Evolutionary conservation across 1,140 invertebrate genomes (phyloP).

Genomic region (Penaeus vannamei): DNA sequence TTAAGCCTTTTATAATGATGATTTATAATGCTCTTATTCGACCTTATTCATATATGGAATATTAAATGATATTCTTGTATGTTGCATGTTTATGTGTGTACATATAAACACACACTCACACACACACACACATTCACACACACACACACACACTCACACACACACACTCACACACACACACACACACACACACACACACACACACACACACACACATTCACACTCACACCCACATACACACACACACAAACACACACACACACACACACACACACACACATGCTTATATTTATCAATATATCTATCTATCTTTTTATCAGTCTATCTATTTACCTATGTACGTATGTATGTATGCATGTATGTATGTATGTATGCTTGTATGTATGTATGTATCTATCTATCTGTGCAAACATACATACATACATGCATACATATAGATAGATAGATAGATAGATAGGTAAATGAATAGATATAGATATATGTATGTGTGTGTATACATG

Average conservation of each 20-base stretch:
- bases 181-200: not conserved
- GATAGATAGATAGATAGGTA: too few relatives aligned
- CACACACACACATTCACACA: not conserved
- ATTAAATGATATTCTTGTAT: too few relatives aligned
- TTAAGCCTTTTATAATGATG: too few relatives aligned
- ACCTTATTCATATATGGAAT: too few relatives aligned
- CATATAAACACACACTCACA: not conserved
- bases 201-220: slow-evolving; percentile 2
- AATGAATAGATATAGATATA: slow-evolving; percentile 26
- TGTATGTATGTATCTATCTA: not conserved
- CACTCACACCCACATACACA: too few relatives aligned
- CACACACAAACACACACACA: too few relatives aligned
- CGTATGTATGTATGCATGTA: slow-evolving; percentile 22
- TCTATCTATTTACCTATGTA: slow-evolving; percentile 21
- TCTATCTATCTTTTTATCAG: too few relatives aligned
- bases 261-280: too few relatives aligned
- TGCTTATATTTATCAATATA: too few relatives aligned
- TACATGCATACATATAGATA: too few relatives aligned
- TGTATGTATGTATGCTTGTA: not conserved
- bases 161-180: not conserved
- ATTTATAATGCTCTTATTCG: too few relatives aligned
- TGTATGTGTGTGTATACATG: slow-evolving; percentile 3
- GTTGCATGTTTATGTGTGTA: not conserved
- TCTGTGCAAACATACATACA: too few relatives aligned
- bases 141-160: not conserved